phyloP scores from a whole-genome alignment of 2,113 vertebrate species.

The Gasterosteus aculeatus region DNA sequence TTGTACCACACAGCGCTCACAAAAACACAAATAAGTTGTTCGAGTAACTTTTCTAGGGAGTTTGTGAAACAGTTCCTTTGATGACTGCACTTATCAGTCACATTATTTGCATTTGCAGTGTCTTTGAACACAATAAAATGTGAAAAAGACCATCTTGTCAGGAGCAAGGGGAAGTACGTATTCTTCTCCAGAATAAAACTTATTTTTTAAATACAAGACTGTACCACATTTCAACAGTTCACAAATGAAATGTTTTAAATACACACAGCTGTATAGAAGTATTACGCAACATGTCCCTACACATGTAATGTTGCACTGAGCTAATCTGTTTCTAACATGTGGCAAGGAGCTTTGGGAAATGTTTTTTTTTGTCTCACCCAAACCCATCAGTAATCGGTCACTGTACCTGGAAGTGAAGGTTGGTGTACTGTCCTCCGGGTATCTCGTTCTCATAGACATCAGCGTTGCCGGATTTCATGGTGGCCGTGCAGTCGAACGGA shows the following conservation, averaged over 20 bases:
- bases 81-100: slow-evolving; percentile 4
- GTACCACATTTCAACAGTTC: not conserved
- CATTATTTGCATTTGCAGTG: not conserved
- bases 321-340: slow-evolving; percentile 11
- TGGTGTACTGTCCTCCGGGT: slow-evolving; percentile 97
- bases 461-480: slow-evolving; percentile 97
- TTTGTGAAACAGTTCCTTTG: slow-evolving; percentile 10
- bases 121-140: slow-evolving; percentile 4
- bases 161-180: not conserved
- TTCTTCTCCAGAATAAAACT: not conserved
- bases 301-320: not conserved
- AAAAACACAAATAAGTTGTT: slow-evolving; percentile 19
- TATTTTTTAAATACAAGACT: not conserved
- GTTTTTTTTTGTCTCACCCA: not conserved
- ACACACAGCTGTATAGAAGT: not conserved
- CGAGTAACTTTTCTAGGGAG: not conserved
- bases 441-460: slow-evolving; percentile 99
- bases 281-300: not conserved
- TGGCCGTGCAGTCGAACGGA: slow-evolving; percentile 97
- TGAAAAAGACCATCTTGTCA: not conserved
- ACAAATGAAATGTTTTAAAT: not conserved
- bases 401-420: slow-evolving; percentile 93
- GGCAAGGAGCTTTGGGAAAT: slow-evolving; percentile 10
- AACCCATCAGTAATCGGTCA: not conserved
- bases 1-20: not conserved